Base-by-base conservation (phyloP, 1,140 invertebrate genomes). In the Bombus breviceps region DNA sequence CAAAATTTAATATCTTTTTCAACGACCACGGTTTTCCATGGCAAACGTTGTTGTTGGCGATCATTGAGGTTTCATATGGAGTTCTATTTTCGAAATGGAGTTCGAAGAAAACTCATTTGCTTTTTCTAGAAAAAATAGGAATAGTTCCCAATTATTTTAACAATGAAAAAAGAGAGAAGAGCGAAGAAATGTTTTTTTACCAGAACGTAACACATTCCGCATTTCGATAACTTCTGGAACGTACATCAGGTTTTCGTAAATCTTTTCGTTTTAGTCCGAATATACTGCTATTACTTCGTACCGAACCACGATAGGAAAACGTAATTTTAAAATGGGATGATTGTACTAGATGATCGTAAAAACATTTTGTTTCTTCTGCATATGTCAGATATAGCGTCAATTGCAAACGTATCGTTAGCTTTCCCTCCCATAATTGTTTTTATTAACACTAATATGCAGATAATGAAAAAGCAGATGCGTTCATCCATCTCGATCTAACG, bases 1-100 rank as follows among this genome's bases (percentile, higher is more conserved):
- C 15, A 28, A 85, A 74, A 86, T 87, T 64, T 69, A 80, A 57
- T 68, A 32, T 39, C 2, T 57, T 72, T 25, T 28, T 22, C 3
- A 13, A 10, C n/a, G 12, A 28, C 25, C 0, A n/a, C n/a, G 8
- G 18, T 37, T 68, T 68, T 66, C 9, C 22, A 53, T 53, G 47
- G 18, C 47, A 2, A 22, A 22, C 32, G 18, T 68, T 3, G 9
- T 37, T 2, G 10, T 39, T 39, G 1, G 0, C 37, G 68, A 47
- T 39, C 41, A 34, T 74, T 28, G 72, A 25, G n/a, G n/a, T 25
- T 74, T 13, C 28, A 5, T 5, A 47, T 2, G 5, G 10, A 3
- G 73, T 25, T 57, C 25, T 32, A 13, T 34, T 32, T 37, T 22
- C n/a, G 22, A 25, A 37, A 57, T 37, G 47, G 22, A 37, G 4